These are phyloP conservation scores for Echeneis naucrates DNA, from an alignment of 2,797 vertebrate species.

Conservation along the genomic window DNA sequence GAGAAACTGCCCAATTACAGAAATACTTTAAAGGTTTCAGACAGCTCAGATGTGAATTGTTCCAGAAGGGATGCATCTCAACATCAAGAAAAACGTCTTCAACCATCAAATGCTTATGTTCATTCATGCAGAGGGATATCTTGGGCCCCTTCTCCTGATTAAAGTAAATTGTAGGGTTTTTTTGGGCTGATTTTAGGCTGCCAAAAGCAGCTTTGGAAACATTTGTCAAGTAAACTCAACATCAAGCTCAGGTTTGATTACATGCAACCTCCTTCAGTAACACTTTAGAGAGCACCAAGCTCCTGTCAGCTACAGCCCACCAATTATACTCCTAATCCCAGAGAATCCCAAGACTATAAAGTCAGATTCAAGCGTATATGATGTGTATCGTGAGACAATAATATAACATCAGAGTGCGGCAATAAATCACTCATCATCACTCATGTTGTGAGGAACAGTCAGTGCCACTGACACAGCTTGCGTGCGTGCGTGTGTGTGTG, in stretches of 20 bases:
- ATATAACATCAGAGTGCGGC: slow-evolving; percentile 34
- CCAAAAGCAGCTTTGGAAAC: slow-evolving; percentile 38
- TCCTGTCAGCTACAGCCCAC: slow-evolving; percentile 38
- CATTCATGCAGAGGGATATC: slow-evolving; percentile 42
- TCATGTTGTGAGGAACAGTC: slow-evolving; percentile 45
- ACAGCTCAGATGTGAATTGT: slow-evolving; percentile 1
- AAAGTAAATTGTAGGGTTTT: no score
- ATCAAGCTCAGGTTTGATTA: slow-evolving; percentile 51
- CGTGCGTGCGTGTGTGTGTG: neutral
- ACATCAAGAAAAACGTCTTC: slow-evolving; percentile 19
- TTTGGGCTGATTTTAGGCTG: slow-evolving; percentile 14
- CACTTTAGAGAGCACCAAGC: slow-evolving; percentile 42
- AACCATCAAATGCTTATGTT: slow-evolving; percentile 29
- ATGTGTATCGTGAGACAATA: slow-evolving; percentile 60
- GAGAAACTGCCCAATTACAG: slow-evolving; percentile 17
- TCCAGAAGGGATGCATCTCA: slow-evolving; percentile 13
- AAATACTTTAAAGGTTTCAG: neutral
- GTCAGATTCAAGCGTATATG: slow-evolving; percentile 29
- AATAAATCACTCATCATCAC: slow-evolving; percentile 49
- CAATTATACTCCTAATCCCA: slow-evolving; percentile 59
- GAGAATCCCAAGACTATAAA: slow-evolving; percentile 33
- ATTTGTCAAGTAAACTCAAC: slow-evolving; percentile 56
- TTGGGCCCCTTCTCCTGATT: slow-evolving; percentile 16
- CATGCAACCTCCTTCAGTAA: slow-evolving; percentile 41
- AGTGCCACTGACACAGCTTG: slow-evolving; percentile 33